Percentiles rank a stretch among this genome's conserved stretches.
Conservation (phyloP, 2,113 vertebrate genomes). For the Otis tarda region DNA sequence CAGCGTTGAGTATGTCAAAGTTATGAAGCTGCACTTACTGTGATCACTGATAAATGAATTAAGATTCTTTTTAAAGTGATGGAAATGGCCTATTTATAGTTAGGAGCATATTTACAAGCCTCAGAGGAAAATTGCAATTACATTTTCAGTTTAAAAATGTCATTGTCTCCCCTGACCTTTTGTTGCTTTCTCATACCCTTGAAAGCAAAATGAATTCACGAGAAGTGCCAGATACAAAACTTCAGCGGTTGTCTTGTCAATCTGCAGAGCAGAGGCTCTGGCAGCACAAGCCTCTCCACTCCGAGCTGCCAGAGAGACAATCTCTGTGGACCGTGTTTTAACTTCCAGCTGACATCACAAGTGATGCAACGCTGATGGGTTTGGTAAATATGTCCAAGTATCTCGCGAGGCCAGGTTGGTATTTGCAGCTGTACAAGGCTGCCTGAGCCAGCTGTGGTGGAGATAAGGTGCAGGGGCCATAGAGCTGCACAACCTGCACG, state of each 20-base stretch:
- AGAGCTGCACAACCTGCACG: accelerated
- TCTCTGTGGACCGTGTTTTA: background rate
- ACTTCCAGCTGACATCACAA: background rate
- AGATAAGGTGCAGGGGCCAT: too few species aligned
- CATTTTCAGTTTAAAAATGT: conserved; percentile 26
- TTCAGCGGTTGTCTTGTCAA: background rate
- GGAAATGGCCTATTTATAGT: conserved; percentile 23
- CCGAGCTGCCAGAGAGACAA: background rate
- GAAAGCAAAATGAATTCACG: background rate
- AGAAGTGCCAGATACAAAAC: background rate
- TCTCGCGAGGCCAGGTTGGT: background rate
- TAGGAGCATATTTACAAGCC: background rate
- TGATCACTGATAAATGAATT: conserved; percentile 3
- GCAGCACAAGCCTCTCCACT: background rate
- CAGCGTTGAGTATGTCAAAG: background rate
- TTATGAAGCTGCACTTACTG: background rate
- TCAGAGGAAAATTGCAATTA: conserved; percentile 3
- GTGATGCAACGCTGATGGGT: background rate
- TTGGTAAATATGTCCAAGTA: accelerated
- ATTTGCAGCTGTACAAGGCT: background rate
- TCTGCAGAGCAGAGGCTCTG: background rate
- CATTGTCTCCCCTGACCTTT: conserved; percentile 26
- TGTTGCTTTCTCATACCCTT: background rate
- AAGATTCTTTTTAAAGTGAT: conserved; percentile 6
- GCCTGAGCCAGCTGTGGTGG: background rate